These are phyloP conservation scores for Amazona guildingii DNA, from an alignment of 2,113 vertebrate genomes.

Conservation along the genomic window DNA sequence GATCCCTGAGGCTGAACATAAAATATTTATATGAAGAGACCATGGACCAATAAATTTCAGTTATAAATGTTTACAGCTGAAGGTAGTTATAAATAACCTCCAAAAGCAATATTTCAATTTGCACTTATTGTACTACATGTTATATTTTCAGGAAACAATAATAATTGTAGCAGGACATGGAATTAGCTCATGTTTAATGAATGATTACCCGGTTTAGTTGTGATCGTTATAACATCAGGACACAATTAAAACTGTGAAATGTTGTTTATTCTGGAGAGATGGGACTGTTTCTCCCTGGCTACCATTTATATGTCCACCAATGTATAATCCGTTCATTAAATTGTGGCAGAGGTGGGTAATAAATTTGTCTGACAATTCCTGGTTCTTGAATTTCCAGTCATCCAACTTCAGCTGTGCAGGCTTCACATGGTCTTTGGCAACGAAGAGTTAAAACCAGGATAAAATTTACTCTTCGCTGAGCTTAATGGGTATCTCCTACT, in stretches of 20 bases:
- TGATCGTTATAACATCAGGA: conserved; percentile 56
- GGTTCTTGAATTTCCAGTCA: neutral
- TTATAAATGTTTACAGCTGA: conserved; percentile 77
- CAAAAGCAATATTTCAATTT: conserved; percentile 75
- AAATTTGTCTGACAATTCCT: neutral
- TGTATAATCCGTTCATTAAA: neutral
- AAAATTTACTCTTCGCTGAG: neutral
- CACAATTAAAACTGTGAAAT: conserved; percentile 61
- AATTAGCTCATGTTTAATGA: conserved; percentile 76
- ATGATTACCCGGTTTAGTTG: conserved; percentile 64
- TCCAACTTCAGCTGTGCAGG: neutral
- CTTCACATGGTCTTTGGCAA: neutral
- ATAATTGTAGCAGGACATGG: conserved; percentile 68
- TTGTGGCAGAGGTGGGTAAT: neutral
- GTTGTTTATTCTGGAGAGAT: conserved; percentile 45
- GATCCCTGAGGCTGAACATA: conserved; percentile 74
- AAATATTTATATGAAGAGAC: conserved; percentile 79
- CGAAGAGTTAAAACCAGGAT: neutral
- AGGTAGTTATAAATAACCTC: conserved; percentile 77
- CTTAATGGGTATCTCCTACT: neutral
- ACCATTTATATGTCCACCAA: neutral
- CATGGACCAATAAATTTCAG: conserved; percentile 75
- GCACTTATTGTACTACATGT: conserved; percentile 58
- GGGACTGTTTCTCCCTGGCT: neutral
- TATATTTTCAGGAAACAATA: conserved; percentile 75